These are phyloP conservation scores for Pelecanus crispus DNA, from an alignment of 2,113 vertebrate genomes.

Conservation along the genomic window DNA sequence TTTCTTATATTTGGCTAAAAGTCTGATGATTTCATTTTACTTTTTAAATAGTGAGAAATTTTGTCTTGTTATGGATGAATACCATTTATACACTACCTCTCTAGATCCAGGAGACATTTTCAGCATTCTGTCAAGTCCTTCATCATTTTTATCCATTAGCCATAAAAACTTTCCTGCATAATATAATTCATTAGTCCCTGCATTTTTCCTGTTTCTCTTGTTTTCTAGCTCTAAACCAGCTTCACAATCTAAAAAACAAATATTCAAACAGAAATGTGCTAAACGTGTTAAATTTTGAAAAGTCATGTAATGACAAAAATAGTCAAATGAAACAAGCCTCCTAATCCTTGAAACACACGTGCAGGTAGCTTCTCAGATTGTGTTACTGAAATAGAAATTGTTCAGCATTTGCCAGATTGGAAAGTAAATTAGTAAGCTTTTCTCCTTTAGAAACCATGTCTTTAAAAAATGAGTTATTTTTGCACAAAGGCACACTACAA, in stretches of 20 bases:
- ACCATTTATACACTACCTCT: slow-evolving; percentile 8
- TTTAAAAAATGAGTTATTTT: neutral
- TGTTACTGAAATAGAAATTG: neutral
- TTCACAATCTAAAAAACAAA: slow-evolving; percentile 42
- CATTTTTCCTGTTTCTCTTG: slow-evolving; percentile 29
- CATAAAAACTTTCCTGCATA: slow-evolving; percentile 64
- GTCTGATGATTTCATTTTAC: neutral
- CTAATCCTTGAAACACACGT: neutral
- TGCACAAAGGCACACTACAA: neutral
- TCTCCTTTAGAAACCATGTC: neutral
- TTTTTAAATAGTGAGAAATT: neutral
- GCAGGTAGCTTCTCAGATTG: neutral
- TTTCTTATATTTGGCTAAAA: neutral
- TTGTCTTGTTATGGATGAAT: neutral
- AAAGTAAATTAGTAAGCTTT: neutral
- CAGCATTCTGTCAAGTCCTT: slow-evolving; percentile 63
- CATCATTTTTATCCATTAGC: slow-evolving; percentile 52
- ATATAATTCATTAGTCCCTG: slow-evolving; percentile 22
- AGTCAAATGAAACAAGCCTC: neutral
- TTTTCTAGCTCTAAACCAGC: slow-evolving; percentile 54
- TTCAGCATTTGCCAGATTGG: neutral
- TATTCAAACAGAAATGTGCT: neutral
- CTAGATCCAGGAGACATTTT: slow-evolving; percentile 36
- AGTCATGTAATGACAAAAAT: neutral
- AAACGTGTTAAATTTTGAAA: neutral